Evolutionary conservation across 2,888 invertebrate species (phyloP).

Genomic region (Trichogramma evanescens): DNA sequence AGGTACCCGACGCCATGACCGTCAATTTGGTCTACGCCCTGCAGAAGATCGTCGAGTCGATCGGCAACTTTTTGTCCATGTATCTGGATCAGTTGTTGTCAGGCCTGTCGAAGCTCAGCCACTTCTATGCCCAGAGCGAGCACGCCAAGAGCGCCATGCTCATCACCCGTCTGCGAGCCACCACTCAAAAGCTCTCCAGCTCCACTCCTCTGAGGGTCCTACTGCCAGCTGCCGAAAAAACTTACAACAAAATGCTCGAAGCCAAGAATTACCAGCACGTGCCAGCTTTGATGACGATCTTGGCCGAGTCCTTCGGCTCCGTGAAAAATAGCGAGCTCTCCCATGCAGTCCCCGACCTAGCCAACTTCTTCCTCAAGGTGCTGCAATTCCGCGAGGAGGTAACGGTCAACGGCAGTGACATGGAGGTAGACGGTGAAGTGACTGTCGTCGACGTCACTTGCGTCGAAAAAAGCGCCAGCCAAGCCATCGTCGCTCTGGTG

Average conservation of each 20-base stretch:
- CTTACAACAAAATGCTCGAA: conserved; percentile 57
- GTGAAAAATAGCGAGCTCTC: conserved; percentile 60
- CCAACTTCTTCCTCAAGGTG: conserved; percentile 66
- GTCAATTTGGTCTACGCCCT: conserved; percentile 71
- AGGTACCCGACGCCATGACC: conserved; percentile 57
- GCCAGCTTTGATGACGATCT: conserved; percentile 66
- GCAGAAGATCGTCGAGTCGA: conserved; percentile 72
- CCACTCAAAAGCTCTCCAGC: conserved; percentile 62
- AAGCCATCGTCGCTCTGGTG: conserved; percentile 71
- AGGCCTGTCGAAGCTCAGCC: conserved; percentile 55
- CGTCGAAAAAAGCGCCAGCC: conserved; percentile 69
- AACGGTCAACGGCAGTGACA: conserved; percentile 13
- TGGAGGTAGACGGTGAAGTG: conserved; percentile 40
- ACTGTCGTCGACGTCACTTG: conserved; percentile 49
- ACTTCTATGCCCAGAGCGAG: conserved; percentile 36
- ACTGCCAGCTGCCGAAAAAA: conserved; percentile 64
- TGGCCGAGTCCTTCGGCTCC: conserved; percentile 65
- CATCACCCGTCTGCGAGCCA: conserved; percentile 52
- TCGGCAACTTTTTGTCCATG: conserved; percentile 78
- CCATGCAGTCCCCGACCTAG: conserved; percentile 61
- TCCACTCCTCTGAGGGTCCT: conserved; percentile 68
- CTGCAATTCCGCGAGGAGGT: conserved; percentile 61
- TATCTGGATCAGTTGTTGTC: conserved; percentile 68
- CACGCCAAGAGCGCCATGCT: conserved; percentile 35
- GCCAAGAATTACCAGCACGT: conserved; percentile 58